Base-by-base conservation (phyloP, 1,140 invertebrate species). In the Leptopilina boulardi region DNA sequence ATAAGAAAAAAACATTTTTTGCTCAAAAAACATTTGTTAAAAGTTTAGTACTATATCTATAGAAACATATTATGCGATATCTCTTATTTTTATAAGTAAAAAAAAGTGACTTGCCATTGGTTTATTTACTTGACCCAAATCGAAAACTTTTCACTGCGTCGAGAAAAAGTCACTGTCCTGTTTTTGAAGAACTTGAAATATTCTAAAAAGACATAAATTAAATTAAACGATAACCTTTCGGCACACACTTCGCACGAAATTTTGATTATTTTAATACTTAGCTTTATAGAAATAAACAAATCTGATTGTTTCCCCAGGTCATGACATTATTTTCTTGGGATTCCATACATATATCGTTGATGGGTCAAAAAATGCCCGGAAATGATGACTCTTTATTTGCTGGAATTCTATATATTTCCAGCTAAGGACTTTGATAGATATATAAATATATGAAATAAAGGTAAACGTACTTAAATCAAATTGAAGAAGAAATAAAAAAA, bases 211-310 rank as follows among this genome's bases (percentile, higher is more conserved):
- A 66, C 59, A 30, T 66, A 66, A 66, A 66, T 66, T 23, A 66
- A 66, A 66, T 66, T 66, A 66, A 66, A 30, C n/a, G 59, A 66
- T 66, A 66, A 66, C 59, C 59, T 66, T 59, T 30, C 26, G 26
- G 59, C 59, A 66, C 59, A 66, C 59, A 23, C 59, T n/a, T n/a
- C 59, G n/a, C 26, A 38, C 15, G 3, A 66, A 66, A 15, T 66
- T 66, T 66, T 66, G 26, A 5, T 66, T 13, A 34, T 30, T 66
- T 66, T 0, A 66, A 66, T 66, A 11, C 59, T 66, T 66, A 10
- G 21, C 21, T 21, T 59, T 23, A 21, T 56, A 47, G n/a, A 23
- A 59, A n/a, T n/a, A n/a, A n/a, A 19, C 21, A 66, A 30, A 26
- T n/a, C 23, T 30, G 59, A 66, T 66, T 30, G 59, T 66, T 30